Evolutionary conservation across 2,113 vertebrate genomes (phyloP).

Genomic region (Larimichthys polyactis): DNA sequence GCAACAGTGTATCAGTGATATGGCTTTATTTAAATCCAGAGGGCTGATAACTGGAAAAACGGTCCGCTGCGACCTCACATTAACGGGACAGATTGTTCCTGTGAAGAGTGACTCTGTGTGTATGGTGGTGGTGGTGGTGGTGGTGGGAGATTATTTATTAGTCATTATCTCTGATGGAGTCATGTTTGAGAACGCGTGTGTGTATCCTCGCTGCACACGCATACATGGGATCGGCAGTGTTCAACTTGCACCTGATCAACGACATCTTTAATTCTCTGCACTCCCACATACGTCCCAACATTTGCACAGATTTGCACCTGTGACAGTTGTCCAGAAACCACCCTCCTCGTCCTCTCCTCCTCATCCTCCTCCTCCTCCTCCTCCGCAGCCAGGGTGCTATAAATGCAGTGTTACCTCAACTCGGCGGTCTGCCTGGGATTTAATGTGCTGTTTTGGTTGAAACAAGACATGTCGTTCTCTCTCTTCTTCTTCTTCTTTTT

Average conservation of each 20-base stretch:
- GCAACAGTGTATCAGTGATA: slow-evolving; percentile 66
- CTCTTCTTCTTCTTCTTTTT: neutral
- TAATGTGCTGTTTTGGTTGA: slow-evolving; percentile 25
- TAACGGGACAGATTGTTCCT: slow-evolving; percentile 77
- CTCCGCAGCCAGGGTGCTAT: slow-evolving; percentile 10
- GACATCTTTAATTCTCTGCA: neutral
- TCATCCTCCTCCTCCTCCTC: neutral
- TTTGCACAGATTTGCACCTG: slow-evolving; percentile 29
- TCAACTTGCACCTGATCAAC: slow-evolving; percentile 28
- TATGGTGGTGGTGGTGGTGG: neutral
- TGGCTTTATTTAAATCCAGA: slow-evolving; percentile 75
- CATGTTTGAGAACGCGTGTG: neutral
- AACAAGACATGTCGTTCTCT: slow-evolving; percentile 24
- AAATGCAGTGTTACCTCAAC: slow-evolving; percentile 37
- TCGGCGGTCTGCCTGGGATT: slow-evolving; percentile 22
- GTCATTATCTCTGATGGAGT: slow-evolving; percentile 19
- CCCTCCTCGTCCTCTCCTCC: no score
- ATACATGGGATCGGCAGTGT: slow-evolving; percentile 10
- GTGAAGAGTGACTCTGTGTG: slow-evolving; percentile 63
- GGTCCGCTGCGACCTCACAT: slow-evolving; percentile 61
- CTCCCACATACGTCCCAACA: neutral
- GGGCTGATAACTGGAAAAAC: slow-evolving; percentile 70
- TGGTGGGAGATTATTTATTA: slow-evolving; percentile 52
- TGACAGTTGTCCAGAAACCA: slow-evolving; percentile 21
- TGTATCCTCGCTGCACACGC: slow-evolving; percentile 16